Conservation (phyloP, 2,888 invertebrate species). For the Pollenia angustigena region DNA sequence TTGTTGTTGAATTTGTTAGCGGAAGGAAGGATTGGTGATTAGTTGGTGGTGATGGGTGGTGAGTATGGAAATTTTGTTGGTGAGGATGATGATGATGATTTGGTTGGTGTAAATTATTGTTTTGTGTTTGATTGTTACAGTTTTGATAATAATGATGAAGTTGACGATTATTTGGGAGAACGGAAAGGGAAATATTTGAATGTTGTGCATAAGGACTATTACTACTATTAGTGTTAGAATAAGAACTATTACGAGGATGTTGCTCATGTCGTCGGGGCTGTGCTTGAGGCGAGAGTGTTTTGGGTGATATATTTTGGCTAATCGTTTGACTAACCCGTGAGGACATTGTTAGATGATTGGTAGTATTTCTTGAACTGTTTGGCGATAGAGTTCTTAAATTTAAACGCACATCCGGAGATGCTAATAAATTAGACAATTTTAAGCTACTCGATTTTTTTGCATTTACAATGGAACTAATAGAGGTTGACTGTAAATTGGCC, state of each 20-base stretch:
- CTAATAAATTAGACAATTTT: conserved; percentile 58
- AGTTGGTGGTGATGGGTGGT: conserved; percentile 76
- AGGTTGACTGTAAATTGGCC: conserved; percentile 39
- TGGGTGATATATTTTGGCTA: not conserved
- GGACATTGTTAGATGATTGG: conserved; percentile 33
- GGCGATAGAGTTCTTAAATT: conserved; percentile 47
- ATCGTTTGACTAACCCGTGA: conserved; percentile 18
- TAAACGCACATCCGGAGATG: conserved; percentile 55
- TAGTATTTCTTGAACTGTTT: not conserved
- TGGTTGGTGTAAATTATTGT: conserved; percentile 4
- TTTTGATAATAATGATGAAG: conserved; percentile 21
- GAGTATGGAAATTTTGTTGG: conserved; percentile 59
- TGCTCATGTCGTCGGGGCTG: conserved; percentile 51
- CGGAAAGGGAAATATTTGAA: conserved; percentile 50
- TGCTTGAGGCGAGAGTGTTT: not conserved
- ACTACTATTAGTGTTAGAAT: conserved; percentile 58
- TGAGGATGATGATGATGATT: conserved; percentile 50
- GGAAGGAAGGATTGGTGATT: conserved; percentile 82
- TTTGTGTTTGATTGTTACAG: conserved; percentile 30
- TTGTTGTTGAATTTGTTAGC: conserved; percentile 84
- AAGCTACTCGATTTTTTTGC: conserved; percentile 47
- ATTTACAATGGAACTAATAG: conserved; percentile 40
- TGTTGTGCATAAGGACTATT: conserved; percentile 60
- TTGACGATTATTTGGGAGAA: conserved; percentile 46
- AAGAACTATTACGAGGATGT: conserved; percentile 40